A percentile compares a stretch with the other conserved stretches of the same genome.
These are phyloP conservation scores for Scaptomyza parva DNA, from an alignment of 2,888 invertebrate species.

Conservation along the genomic window DNA sequence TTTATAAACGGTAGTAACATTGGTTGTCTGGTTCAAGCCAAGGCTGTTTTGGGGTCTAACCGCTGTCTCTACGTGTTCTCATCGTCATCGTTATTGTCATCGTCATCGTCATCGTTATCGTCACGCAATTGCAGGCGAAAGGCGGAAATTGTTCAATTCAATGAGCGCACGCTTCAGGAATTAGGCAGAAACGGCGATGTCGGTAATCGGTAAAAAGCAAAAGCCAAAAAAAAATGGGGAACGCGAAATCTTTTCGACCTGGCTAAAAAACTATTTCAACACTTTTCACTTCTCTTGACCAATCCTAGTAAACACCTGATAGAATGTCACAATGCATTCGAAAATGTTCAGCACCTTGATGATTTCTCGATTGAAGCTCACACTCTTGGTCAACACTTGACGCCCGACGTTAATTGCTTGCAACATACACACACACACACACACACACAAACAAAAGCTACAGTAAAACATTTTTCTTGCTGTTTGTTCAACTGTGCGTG, in stretches of 20 bases:
- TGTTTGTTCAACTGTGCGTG: constrained; percentile 44
- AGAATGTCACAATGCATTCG: constrained; percentile 61
- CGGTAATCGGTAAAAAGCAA: neutral
- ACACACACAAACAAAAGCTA: constrained; percentile 16
- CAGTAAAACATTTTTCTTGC: constrained; percentile 14
- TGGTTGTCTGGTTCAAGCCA: constrained; percentile 5
- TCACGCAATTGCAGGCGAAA: constrained; percentile 56
- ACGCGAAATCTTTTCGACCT: neutral
- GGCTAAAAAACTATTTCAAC: constrained; percentile 2
- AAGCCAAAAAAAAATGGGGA: neutral
- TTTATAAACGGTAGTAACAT: constrained; percentile 68
- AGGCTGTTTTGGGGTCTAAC: constrained; percentile 34
- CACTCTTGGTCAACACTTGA: constrained; percentile 52
- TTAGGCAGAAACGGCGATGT: constrained; percentile 23
- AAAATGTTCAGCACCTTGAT: constrained; percentile 18
- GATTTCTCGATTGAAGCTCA: constrained; percentile 28
- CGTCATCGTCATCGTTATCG: constrained; percentile 25
- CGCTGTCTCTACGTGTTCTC: constrained; percentile 6
- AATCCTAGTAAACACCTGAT: constrained; percentile 14
- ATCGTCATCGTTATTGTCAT: constrained; percentile 13
- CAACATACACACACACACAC: constrained; percentile 38
- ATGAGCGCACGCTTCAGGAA: constrained; percentile 47
- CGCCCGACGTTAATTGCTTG: constrained; percentile 62
- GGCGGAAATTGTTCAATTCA: constrained; percentile 61
- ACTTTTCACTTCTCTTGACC: constrained; percentile 4